Evolutionary conservation across 2,113 vertebrate genomes (phyloP).

Genomic region (Paraplagusia blochii): DNA sequence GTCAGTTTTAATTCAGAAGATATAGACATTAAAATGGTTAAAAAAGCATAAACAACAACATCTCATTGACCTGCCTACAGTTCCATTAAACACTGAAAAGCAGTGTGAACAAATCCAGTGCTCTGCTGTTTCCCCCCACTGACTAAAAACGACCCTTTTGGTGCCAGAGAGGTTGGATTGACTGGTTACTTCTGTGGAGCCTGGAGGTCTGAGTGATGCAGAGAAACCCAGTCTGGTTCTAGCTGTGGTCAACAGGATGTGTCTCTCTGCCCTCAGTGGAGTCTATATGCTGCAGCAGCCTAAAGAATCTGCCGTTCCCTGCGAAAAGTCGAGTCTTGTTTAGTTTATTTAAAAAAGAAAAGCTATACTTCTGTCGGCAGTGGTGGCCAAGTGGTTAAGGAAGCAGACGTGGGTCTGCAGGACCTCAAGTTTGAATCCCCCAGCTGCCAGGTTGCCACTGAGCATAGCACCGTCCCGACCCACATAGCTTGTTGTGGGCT

Average conservation of each 20-base stretch:
- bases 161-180: constrained; percentile 15
- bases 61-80: constrained; percentile 38
- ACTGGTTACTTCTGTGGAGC: constrained; percentile 28
- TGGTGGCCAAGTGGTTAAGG: too few species aligned
- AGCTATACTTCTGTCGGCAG: too few species aligned
- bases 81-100: constrained; percentile 28
- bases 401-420: too few species aligned
- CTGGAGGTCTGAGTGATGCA: constrained; percentile 38
- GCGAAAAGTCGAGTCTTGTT: constrained; percentile 37
- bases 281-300: constrained; percentile 48
- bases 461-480: too few species aligned
- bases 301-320: constrained; percentile 34
- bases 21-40: too few species aligned
- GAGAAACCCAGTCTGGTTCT: constrained; percentile 29
- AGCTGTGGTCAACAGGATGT: constrained; percentile 22
- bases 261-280: constrained; percentile 35
- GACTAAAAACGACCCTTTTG: constrained; percentile 2
- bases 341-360: constrained; percentile 21
- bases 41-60: too few species aligned
- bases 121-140: constrained; percentile 18
- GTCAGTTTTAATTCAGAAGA: too few species aligned
- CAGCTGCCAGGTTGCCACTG: too few species aligned
- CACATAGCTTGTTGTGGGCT: too few species aligned
- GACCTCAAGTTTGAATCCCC: too few species aligned
- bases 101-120: constrained; percentile 18